phyloP scores from a whole-genome alignment of 53 echinoderm and acorn worm species.

The Temnopleurus reevesii region DNA sequence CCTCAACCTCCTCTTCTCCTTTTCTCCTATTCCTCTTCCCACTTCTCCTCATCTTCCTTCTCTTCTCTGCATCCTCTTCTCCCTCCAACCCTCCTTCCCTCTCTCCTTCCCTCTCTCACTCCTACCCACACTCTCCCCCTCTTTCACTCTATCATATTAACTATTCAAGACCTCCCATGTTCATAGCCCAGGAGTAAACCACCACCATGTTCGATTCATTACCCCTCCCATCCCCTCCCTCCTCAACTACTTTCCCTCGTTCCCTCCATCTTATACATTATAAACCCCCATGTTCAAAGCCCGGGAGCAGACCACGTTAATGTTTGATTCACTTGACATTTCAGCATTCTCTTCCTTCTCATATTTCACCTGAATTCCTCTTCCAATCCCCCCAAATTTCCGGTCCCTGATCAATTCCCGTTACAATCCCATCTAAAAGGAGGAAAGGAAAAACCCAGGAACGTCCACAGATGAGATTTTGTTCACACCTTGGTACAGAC shows the following conservation, averaged over 20 bases:
- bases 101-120: background rate
- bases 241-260: background rate
- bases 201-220: background rate
- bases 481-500: background rate
- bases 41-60: background rate
- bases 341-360: background rate
- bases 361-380: background rate
- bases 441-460: background rate
- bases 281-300: background rate
- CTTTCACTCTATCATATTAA: background rate
- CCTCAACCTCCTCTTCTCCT: background rate
- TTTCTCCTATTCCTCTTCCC: background rate
- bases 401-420: background rate
- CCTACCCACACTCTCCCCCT: background rate
- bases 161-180: no score
- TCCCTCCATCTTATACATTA: background rate
- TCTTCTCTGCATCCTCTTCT: background rate
- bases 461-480: background rate
- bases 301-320: background rate
- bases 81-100: background rate
- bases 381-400: constrained; percentile 1
- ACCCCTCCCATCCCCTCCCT: background rate
- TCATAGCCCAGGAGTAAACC: no score
- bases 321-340: constrained; percentile 20
- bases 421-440: background rate